Conservation (phyloP, 1,140 invertebrate species). For the Parasteatoda tepidariorum region DNA sequence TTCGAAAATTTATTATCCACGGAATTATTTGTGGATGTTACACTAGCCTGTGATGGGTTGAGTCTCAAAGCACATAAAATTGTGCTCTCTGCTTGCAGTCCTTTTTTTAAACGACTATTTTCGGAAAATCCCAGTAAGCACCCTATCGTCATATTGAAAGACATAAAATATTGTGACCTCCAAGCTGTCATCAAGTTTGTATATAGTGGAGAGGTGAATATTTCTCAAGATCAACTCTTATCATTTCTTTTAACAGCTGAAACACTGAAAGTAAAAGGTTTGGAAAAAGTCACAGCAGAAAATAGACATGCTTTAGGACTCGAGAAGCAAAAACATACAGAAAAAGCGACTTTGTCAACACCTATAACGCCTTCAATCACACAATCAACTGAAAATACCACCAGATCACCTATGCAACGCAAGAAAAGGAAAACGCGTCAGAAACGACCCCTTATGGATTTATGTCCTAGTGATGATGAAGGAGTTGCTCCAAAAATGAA, state of each 20-base stretch:
- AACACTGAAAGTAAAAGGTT: constrained; percentile 89
- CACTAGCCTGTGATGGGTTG: constrained; percentile 89
- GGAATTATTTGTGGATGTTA: constrained; percentile 85
- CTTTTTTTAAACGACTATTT: constrained; percentile 85
- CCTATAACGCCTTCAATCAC: neutral
- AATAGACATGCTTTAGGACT: constrained; percentile 13
- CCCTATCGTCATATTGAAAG: constrained; percentile 90
- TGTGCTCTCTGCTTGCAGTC: constrained; percentile 78
- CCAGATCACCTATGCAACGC: constrained; percentile 38
- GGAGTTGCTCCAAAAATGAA: constrained; percentile 37
- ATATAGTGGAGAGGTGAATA: constrained; percentile 94
- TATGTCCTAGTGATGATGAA: constrained; percentile 28
- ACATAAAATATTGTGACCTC: constrained; percentile 90
- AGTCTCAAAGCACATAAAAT: constrained; percentile 96
- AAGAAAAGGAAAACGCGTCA: constrained; percentile 29
- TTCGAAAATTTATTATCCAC: constrained; percentile 85
- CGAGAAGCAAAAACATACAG: constrained; percentile 21
- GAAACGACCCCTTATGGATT: constrained; percentile 34
- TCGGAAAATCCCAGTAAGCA: constrained; percentile 89
- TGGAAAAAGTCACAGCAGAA: constrained; percentile 78
- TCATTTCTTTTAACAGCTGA: constrained; percentile 90
- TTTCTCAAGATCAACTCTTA: constrained; percentile 89
- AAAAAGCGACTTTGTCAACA: no score
- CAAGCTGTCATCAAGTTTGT: constrained; percentile 94
- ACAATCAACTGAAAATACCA: neutral